phyloP scores from a whole-genome alignment of 2,888 invertebrate species.

The Lepidonotus clava region DNA sequence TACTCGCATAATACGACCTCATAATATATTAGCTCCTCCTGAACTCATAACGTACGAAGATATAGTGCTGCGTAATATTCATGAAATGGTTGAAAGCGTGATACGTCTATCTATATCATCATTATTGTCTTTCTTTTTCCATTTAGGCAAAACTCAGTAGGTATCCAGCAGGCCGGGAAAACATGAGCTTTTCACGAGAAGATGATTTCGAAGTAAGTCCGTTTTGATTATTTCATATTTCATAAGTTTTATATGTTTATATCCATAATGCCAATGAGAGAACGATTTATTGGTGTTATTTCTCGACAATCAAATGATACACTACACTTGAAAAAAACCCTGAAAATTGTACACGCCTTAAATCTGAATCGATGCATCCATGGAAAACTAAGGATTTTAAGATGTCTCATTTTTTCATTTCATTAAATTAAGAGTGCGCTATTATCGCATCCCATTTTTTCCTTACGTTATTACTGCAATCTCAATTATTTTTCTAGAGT shows the following conservation, averaged over 20 bases:
- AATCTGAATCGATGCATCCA: no score
- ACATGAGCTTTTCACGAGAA: slow-evolving; percentile 20
- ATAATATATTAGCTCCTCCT: not conserved
- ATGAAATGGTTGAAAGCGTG: not conserved
- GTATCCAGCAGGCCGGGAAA: not conserved
- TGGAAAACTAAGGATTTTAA: no score
- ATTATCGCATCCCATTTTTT: no score
- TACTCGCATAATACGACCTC: not conserved
- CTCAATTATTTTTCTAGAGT: not conserved
- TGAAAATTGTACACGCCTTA: no score
- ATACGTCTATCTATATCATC: not conserved
- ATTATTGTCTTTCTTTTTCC: not conserved
- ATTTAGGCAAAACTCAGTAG: not conserved
- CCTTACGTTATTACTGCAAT: no score
- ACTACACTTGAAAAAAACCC: no score
- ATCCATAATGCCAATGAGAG: no score
- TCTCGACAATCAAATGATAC: no score
- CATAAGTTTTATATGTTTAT: no score
- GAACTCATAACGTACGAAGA: not conserved
- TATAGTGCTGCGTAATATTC: not conserved
- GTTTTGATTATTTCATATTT: not conserved
- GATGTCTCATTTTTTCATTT: no score
- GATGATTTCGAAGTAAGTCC: slow-evolving; percentile 23
- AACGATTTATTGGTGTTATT: no score
- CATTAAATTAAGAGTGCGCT: no score